Evolutionary conservation across 2,888 invertebrate species (phyloP), one percentile per base, ranked within the genome.

Genomic region (Cantharis lateralis): DNA sequence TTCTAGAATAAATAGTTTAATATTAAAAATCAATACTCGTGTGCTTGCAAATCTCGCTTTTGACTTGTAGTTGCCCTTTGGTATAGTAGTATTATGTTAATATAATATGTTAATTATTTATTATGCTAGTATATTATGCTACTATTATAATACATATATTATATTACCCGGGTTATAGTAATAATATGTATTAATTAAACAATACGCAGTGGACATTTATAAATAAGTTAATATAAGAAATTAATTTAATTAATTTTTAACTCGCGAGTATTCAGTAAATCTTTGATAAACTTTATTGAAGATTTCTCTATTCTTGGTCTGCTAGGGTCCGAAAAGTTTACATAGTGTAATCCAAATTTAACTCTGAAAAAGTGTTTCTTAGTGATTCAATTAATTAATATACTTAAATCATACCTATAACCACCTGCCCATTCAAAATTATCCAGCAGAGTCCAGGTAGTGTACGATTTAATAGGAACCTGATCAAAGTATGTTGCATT

Each of bases 391-490:
- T 13, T 18, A 16, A 16, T 16, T 0, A 10, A 15, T 10, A 16
- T 63, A 63, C n/a, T 3, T 24, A 20, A 18, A 20, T 90, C 92
- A 91, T 89, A 93, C 91, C 91, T 90, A 84, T 90, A 95, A 26
- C 95, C 95, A 61, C 90, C 89, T 79, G 89, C 89, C 95, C 95
- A 95, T 86, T 95, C 95, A 84, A 93, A 95, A 84, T 94, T 93
- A 83, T 95, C 95, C 86, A 95, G 89, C 10, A 96, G 87, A 78
- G 93, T 93, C 94, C 95, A 95, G 74, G 92, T 91, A 0, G 93
- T 91, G 84, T 95, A 95, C 0, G 93, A 94, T 3, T 88, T 83
- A 0, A 93, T 5, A 13, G 62, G 11, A n/a, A 62, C 15, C 10
- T 62, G 2, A 48, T 74, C 70, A 3, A 48, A 5, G 11, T 70